A percentile compares a stretch with the other conserved stretches of the same genome.
These are phyloP conservation scores for Atta texana DNA, from an alignment of 1,140 invertebrate species.

Conservation along the genomic window DNA sequence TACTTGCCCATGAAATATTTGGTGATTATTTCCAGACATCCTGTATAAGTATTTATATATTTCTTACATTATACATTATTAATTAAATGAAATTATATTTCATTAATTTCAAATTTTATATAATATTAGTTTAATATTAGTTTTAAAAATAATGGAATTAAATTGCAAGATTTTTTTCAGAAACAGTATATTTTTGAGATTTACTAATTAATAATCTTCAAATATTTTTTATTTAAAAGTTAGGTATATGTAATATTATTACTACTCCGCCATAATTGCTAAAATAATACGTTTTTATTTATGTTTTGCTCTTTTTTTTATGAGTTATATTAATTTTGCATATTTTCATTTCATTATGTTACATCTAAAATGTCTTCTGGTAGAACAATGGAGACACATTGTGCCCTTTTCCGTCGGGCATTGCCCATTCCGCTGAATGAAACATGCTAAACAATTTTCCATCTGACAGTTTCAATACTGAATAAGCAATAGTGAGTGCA, in stretches of 20 bases:
- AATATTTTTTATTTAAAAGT: neutral
- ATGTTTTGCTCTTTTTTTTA: neutral
- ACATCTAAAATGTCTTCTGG: neutral
- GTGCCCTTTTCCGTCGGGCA: neutral
- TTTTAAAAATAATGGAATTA: slow-evolving; percentile 10
- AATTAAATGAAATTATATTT: slow-evolving; percentile 1
- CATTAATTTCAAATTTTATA: too few relatives aligned
- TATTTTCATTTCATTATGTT: slow-evolving; percentile 11
- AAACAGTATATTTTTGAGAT: neutral
- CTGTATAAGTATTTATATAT: neutral
- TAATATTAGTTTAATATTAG: too few relatives aligned
- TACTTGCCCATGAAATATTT: too few relatives aligned
- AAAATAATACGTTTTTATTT: slow-evolving; percentile 15
- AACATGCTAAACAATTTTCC: slow-evolving; percentile 30
- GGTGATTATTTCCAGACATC: too few relatives aligned
- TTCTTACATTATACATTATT: neutral
- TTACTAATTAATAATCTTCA: neutral
- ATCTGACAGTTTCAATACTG: slow-evolving; percentile 35
- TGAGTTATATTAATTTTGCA: neutral
- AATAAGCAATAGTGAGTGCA: slow-evolving; percentile 38
- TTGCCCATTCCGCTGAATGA: neutral
- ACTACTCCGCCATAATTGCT: neutral
- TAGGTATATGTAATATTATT: neutral
- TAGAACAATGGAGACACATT: neutral
- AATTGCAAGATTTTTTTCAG: neutral